Evolutionary conservation across 2,797 vertebrate genomes (phyloP).

Genomic region (Lateolabrax maculatus): DNA sequence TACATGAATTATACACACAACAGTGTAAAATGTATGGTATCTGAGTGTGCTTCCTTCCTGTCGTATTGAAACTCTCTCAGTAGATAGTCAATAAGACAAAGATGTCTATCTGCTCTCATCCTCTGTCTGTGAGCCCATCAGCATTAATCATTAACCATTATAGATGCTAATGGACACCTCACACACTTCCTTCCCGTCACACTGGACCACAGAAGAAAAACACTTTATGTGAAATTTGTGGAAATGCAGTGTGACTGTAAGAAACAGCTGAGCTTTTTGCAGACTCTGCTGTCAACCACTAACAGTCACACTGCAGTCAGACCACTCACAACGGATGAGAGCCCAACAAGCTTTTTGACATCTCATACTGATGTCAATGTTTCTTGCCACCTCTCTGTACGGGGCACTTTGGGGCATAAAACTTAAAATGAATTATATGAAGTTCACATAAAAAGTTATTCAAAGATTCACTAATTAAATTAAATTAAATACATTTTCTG

Average conservation of each 20-base stretch:
- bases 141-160: conserved; percentile 53
- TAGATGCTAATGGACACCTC: conserved; percentile 44
- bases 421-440: background rate
- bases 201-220: background rate
- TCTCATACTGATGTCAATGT: background rate
- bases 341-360: background rate
- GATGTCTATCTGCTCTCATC: conserved; percentile 24
- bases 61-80: background rate
- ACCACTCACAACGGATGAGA: background rate
- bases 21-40: background rate
- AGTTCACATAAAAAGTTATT: background rate
- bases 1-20: background rate
- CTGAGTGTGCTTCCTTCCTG: conserved; percentile 19
- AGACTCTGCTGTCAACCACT: background rate
- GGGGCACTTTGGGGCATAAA: background rate
- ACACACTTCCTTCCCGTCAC: conserved; percentile 35
- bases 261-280: background rate
- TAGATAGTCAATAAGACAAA: conserved; percentile 24
- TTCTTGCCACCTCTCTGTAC: background rate
- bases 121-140: conserved; percentile 24
- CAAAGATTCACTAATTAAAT: too few species aligned
- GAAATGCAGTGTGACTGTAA: background rate
- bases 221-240: background rate
- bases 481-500: too few species aligned
- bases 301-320: background rate